These are phyloP conservation scores for Euphonia xanthogaster DNA, from an alignment of 2,797 vertebrate species.

Conservation along the genomic window DNA sequence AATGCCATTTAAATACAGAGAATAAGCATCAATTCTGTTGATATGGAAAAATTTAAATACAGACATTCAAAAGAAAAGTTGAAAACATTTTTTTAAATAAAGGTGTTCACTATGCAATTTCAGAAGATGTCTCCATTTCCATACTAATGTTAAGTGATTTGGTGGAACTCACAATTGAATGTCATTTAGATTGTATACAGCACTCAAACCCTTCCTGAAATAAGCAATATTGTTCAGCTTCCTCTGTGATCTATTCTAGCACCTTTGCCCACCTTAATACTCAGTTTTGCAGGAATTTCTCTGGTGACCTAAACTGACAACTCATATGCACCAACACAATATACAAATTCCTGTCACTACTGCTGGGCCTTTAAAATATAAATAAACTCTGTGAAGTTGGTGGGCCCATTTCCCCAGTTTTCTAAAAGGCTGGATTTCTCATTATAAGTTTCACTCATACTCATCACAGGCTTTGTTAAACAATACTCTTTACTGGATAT, in stretches of 20 bases:
- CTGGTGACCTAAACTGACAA: background rate
- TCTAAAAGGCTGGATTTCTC: background rate
- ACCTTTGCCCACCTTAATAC: background rate
- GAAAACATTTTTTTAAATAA: background rate
- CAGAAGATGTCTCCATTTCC: background rate
- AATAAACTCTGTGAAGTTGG: background rate
- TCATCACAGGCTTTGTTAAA: background rate
- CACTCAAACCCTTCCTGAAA: background rate
- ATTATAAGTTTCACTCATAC: background rate
- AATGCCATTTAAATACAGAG: conserved; percentile 1
- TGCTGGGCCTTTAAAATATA: background rate
- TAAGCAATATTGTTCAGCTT: background rate
- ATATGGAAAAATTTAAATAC: background rate
- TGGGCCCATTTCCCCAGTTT: background rate
- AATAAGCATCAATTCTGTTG: conserved; percentile 14
- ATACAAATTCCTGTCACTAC: background rate
- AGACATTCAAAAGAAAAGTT: conserved; percentile 11
- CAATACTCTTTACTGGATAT: background rate
- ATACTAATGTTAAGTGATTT: background rate
- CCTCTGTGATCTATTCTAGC: background rate
- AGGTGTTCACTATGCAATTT: background rate
- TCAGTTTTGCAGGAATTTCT: background rate
- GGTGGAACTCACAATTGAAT: background rate
- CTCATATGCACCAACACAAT: background rate
- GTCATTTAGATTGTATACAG: background rate